Evolutionary conservation across 2,113 vertebrate species (phyloP).

Genomic region (Callospermophilus lateralis): DNA sequence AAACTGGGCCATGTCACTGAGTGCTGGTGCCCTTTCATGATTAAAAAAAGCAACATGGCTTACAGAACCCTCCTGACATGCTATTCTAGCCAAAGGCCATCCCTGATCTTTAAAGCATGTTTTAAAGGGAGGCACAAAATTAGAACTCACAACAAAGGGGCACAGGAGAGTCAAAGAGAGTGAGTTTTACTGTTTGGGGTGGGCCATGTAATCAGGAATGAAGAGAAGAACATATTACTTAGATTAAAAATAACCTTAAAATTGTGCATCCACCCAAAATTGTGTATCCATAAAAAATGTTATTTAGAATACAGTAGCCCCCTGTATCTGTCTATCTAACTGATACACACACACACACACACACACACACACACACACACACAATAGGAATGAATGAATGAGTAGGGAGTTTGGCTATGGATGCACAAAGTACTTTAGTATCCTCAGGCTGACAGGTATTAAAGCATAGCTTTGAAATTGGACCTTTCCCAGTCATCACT

Average conservation of each 20-base stretch:
- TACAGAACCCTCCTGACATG: neutral
- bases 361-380: neutral
- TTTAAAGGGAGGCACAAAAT: constrained; percentile 48
- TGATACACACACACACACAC: neutral
- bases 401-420: neutral
- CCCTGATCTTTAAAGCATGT: neutral
- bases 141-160: constrained; percentile 57
- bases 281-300: neutral
- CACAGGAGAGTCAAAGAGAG: neutral
- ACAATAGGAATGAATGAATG: neutral
- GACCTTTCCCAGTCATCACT: neutral
- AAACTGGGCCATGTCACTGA: constrained; percentile 59
- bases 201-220: neutral
- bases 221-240: constrained; percentile 29
- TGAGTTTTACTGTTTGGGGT: neutral
- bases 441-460: neutral
- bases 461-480: neutral
- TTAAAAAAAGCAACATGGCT: constrained; percentile 52
- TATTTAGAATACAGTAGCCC: no score
- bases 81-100: constrained; percentile 42
- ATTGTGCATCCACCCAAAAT: neutral
- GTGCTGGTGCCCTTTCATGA: constrained; percentile 58
- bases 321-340: no score
- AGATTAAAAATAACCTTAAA: constrained; percentile 41
- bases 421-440: neutral